Evolutionary conservation across 2,888 invertebrate species (phyloP).

Genomic region (Drosophila setosimentum): DNA sequence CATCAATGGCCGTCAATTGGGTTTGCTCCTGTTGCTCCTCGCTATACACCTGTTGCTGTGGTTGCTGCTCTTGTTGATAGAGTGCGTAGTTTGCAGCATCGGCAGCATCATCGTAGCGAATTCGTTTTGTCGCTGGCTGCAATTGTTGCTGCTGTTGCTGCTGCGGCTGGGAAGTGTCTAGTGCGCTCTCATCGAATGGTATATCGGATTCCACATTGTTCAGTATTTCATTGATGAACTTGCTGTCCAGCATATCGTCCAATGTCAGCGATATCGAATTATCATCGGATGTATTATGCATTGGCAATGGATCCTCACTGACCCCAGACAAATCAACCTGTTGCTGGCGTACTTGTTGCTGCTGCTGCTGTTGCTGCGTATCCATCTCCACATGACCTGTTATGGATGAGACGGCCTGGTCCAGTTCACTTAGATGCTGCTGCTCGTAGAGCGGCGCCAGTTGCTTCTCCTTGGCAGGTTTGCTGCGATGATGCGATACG

Average conservation of each 20-base stretch:
- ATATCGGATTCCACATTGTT: slow-evolving; percentile 79
- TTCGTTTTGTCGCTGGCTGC: slow-evolving; percentile 67
- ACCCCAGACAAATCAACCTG: slow-evolving; percentile 50
- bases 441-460: slow-evolving; percentile 53
- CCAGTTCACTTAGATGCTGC: slow-evolving; percentile 66
- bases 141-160: slow-evolving; percentile 46
- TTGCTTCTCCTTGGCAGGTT: slow-evolving; percentile 62
- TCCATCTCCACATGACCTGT: slow-evolving; percentile 59
- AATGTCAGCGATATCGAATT: slow-evolving; percentile 82
- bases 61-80: slow-evolving; percentile 66
- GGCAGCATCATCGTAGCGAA: slow-evolving; percentile 76
- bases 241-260: slow-evolving; percentile 83
- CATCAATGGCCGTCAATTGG: slow-evolving; percentile 73
- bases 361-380: slow-evolving; percentile 30
- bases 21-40: slow-evolving; percentile 63
- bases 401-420: slow-evolving; percentile 82
- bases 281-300: slow-evolving; percentile 80
- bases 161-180: slow-evolving; percentile 63
- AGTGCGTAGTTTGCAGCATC: slow-evolving; percentile 58
- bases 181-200: slow-evolving; percentile 81
- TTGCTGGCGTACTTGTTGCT: slow-evolving; percentile 39
- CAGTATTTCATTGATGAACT: slow-evolving; percentile 83
- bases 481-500: slow-evolving; percentile 61
- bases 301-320: slow-evolving; percentile 62
- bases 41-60: slow-evolving; percentile 63